Conservation (phyloP, 2,888 invertebrate species). For the Trissolcus japonicus region DNA sequence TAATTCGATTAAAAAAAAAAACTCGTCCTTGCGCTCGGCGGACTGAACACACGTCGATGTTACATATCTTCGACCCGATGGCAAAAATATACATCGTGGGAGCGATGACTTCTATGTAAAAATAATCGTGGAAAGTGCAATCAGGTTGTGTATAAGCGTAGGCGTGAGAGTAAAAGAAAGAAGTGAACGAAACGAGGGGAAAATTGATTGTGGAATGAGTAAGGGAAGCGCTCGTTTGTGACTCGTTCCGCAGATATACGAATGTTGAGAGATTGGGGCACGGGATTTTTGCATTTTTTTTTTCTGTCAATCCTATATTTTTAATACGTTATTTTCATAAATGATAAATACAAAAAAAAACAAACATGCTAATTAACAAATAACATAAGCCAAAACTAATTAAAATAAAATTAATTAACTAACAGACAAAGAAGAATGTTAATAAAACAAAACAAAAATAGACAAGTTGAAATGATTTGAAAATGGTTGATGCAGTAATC, state of each 20-base stretch:
- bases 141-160: slow-evolving; percentile 55
- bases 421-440: too few relatives aligned
- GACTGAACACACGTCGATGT: slow-evolving; percentile 52
- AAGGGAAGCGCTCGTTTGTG: slow-evolving; percentile 43
- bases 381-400: too few relatives aligned
- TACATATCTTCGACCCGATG: slow-evolving; percentile 62
- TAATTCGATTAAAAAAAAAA: slow-evolving; percentile 6
- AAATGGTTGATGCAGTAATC: too few relatives aligned
- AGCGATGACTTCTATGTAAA: slow-evolving; percentile 76
- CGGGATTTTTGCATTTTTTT: slow-evolving; percentile 20
- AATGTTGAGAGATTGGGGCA: slow-evolving; percentile 32
- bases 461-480: too few relatives aligned
- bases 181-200: slow-evolving; percentile 53
- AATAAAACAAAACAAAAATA: too few relatives aligned
- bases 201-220: slow-evolving; percentile 42
- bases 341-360: too few relatives aligned
- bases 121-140: slow-evolving; percentile 74
- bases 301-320: neutral
- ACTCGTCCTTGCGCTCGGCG: neutral
- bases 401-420: too few relatives aligned
- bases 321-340: too few relatives aligned
- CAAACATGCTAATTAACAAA: too few relatives aligned
- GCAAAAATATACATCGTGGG: slow-evolving; percentile 75
- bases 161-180: slow-evolving; percentile 59
- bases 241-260: slow-evolving; percentile 28